Evolutionary conservation across 2,888 invertebrate species (phyloP), one percentile per base, ranked within the genome.

Genomic region (Thymelicus acteon): DNA sequence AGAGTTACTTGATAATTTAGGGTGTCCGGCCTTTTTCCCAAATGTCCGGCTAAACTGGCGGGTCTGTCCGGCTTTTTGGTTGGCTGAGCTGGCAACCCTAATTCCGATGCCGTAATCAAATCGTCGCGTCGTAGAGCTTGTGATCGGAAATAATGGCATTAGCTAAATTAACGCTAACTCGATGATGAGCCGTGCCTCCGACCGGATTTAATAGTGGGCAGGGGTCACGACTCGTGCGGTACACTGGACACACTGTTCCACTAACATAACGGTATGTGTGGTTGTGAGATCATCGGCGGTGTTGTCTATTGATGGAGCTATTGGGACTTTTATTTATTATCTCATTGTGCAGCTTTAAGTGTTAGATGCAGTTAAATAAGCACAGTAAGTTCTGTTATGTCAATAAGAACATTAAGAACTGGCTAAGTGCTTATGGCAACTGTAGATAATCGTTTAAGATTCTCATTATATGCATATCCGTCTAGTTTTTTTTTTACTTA

Each of bases 161-260:
- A 79, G 74, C 73, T 77, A 76, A 78, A 82, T 83, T 83, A 81
- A 78, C 74, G 78, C 76, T 83, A 82, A 83, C 80, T 83, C 78
- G 80, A 82, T 83, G 82, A 82, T 80, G 76, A 81, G 77, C 76
- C 63, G 40, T 15, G 75, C 75, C 74, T 76, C 77, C 75, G 73
- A 74, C 75, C 74, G 74, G 78, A 73, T 76, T 74, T 74, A 77
- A 75, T 77, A 76, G 77, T 75, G 75, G 75, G 76, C 74, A 74
- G 69, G 75, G 75, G 76, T 75, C 75, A 54, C 47, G 39, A 6
- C n/a, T 74, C 72, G 67, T 62, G 66, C 72, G 72, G 72, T 58
- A 72, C 72, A 75, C 73, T 73, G 68, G 73, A 68, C 62, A 52
- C 60, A 61, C 31, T 12, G 62, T 75, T 72, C 72, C 65, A 74